Conservation (phyloP, 2,797 vertebrate genomes). For the Acanthornis magna region DNA sequence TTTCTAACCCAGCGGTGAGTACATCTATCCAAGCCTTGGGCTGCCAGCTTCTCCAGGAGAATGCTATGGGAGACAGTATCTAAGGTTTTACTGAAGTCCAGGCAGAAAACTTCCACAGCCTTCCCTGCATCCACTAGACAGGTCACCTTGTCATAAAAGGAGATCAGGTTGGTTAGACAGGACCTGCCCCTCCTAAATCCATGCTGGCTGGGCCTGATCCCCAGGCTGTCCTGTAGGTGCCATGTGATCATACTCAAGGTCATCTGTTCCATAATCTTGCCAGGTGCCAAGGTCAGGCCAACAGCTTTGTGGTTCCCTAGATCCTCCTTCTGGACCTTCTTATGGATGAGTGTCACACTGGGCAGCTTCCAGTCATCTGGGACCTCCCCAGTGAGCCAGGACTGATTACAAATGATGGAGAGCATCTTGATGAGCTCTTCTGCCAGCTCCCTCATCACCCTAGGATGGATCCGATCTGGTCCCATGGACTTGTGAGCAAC, state of each 20-base stretch:
- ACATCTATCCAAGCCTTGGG: rapidly evolving
- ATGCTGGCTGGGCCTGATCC: background rate
- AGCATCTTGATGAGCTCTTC: rapidly evolving
- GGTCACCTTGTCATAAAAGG: background rate
- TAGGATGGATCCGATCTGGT: background rate
- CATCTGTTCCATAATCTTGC: background rate
- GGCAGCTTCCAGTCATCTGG: background rate
- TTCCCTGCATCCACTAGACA: no score
- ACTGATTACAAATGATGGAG: background rate
- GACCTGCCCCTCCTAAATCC: background rate
- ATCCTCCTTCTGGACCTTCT: background rate
- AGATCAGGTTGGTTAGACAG: background rate
- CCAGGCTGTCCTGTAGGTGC: no score
- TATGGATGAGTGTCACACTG: no score
- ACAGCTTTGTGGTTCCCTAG: background rate
- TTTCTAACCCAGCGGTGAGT: rapidly evolving
- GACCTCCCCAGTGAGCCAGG: background rate
- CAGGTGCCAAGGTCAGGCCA: background rate
- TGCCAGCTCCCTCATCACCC: no score
- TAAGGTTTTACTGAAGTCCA: background rate
- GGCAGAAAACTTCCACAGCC: background rate
- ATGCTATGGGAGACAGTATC: background rate
- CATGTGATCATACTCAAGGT: rapidly evolving
- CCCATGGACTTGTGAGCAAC: background rate
- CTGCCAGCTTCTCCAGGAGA: background rate